Conservation (phyloP, 1,140 invertebrate species). For the Caerostris extrusa region DNA sequence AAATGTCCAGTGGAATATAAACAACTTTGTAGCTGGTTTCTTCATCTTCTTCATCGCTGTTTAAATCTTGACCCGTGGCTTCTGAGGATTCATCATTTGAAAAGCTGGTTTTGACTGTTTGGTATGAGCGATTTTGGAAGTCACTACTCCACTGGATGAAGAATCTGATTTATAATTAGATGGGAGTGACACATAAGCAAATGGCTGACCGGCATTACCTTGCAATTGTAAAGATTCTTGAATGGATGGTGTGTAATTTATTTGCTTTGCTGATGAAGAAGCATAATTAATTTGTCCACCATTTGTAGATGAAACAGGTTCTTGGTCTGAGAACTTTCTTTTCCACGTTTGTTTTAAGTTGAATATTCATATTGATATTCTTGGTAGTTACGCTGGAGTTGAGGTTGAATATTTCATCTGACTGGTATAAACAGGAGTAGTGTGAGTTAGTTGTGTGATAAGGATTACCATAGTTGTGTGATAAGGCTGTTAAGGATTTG, state of each 20-base stretch:
- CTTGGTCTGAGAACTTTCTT: not conserved
- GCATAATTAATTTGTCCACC: constrained; percentile 40
- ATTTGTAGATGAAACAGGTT: not conserved
- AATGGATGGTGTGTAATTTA: constrained; percentile 23
- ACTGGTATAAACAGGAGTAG: not conserved
- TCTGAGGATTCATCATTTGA: not conserved
- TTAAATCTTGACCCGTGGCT: not conserved
- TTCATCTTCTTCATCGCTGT: constrained; percentile 40
- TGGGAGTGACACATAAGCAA: not conserved
- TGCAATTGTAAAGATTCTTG: not conserved
- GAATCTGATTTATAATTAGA: not conserved
- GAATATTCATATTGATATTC: not conserved
- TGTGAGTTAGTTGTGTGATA: constrained; percentile 30
- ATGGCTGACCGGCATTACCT: not conserved
- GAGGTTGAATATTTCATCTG: constrained; percentile 3
- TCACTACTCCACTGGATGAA: not conserved
- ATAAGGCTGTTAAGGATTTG: too few relatives aligned
- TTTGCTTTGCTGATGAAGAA: constrained; percentile 53
- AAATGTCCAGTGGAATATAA: constrained; percentile 70
- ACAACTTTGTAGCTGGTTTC: constrained; percentile 73
- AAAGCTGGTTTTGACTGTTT: not conserved
- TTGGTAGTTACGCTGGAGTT: not conserved
- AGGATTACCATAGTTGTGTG: constrained; percentile 4
- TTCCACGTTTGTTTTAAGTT: not conserved
- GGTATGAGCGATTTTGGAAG: not conserved